Conservation (phyloP, 2,888 invertebrate species). For the Dasypolia templi region DNA sequence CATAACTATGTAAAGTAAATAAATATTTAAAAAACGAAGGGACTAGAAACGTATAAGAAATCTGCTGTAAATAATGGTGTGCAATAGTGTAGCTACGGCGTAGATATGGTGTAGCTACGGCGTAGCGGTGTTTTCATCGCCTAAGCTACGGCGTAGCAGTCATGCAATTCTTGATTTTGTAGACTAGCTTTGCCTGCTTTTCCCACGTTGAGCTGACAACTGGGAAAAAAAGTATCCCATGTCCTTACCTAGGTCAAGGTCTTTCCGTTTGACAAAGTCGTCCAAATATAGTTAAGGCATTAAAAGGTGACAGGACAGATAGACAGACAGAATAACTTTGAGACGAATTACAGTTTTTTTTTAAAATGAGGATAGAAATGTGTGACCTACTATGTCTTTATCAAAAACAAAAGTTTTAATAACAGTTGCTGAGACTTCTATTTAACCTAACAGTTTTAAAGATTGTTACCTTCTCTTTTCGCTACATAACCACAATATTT, state of each 20-base stretch:
- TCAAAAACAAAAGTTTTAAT: background rate
- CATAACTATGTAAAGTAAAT: too few relatives aligned
- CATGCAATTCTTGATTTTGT: background rate
- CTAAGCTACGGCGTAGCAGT: slow-evolving; percentile 31
- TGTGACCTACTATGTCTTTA: background rate
- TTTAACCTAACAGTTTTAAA: background rate
- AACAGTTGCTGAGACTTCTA: background rate
- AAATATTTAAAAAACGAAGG: too few relatives aligned
- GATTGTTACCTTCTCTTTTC: background rate
- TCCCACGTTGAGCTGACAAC: background rate
- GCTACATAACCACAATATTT: background rate
- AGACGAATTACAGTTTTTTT: too few relatives aligned
- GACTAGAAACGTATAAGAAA: slow-evolving; percentile 5
- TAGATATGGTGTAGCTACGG: too few relatives aligned
- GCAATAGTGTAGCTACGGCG: slow-evolving; percentile 16
- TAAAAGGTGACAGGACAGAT: background rate
- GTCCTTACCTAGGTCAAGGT: background rate
- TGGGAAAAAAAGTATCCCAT: background rate
- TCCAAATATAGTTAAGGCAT: background rate
- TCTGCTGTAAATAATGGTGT: background rate
- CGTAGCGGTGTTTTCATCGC: too few relatives aligned
- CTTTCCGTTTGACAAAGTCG: background rate
- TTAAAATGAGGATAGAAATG: background rate
- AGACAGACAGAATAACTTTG: background rate
- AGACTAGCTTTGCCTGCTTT: background rate